Evolutionary conservation across 2,113 vertebrate species (phyloP), one percentile per base, ranked within the genome.

Genomic region (Centropristis striata): DNA sequence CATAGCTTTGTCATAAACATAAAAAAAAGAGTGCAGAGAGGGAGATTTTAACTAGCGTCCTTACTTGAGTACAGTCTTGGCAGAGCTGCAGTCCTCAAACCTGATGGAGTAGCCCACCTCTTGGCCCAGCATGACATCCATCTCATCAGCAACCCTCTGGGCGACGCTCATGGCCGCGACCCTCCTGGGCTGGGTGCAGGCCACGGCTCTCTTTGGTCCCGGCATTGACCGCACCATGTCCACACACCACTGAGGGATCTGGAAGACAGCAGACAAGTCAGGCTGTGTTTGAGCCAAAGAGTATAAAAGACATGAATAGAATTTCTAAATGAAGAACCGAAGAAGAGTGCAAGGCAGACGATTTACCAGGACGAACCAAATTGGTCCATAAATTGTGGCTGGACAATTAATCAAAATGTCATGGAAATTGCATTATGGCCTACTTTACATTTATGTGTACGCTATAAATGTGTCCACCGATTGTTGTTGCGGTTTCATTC

Each of bases 221-320:
- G 95, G 93, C 21, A 97, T 58, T 0, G 96, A 96, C 14, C 96
- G 94, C 92, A 99, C 97, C 94, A 97, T 98, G 85, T 99, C 97
- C 63, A 97, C 98, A 20, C 98, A 99, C 98, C 98, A 99, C 4
- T 99, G 98, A 58, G 98, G 98, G 86, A 99, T 99, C 98, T 99
- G 92, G 4, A 75, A 37, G 21, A 49, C 9, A 55, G 51, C 3
- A 16, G 21, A 18, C 5, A 46, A 21, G 46, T n/a, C 12, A 8
- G 18, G 0, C 21, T 54, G 60, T 7, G n/a, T 23, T 44, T 58
- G 36, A 71, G 4, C n/a, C 8, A 1, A 42, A 49, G 7, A 54
- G 21, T 5, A 37, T 32, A 10, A 46, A 60, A 58, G 3, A 12
- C 2, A 32, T 28, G 15, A 8, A 8, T 47, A 11, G 53, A 73